Evolutionary conservation across 1,140 invertebrate genomes (phyloP).

Genomic region (Ceratosolen solmsi): DNA sequence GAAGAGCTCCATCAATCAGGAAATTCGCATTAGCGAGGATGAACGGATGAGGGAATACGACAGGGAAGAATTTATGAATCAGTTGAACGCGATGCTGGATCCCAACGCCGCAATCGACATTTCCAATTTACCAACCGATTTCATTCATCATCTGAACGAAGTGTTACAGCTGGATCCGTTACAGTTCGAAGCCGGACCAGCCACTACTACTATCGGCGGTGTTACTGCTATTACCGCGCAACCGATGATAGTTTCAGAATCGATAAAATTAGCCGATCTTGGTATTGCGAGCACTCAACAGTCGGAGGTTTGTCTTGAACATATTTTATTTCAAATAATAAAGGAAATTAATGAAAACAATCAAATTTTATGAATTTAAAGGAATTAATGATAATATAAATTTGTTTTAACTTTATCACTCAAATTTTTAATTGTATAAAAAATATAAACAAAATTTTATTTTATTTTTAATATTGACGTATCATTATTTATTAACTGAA

Average conservation of each 20-base stretch:
- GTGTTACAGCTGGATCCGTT: slow-evolving; percentile 67
- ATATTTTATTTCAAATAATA: too few relatives aligned
- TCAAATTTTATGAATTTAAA: too few relatives aligned
- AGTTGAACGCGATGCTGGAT: slow-evolving; percentile 69
- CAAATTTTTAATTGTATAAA: too few relatives aligned
- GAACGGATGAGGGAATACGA: slow-evolving; percentile 67
- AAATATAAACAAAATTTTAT: too few relatives aligned
- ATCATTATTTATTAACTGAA: too few relatives aligned
- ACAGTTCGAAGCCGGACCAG: slow-evolving; percentile 25
- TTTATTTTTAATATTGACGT: too few relatives aligned
- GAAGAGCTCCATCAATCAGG: slow-evolving; percentile 60
- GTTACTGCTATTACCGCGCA: background rate
- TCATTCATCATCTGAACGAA: slow-evolving; percentile 70
- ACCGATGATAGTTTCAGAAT: background rate
- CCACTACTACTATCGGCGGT: background rate
- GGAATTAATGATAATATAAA: too few relatives aligned
- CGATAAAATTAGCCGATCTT: background rate
- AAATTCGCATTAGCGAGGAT: slow-evolving; percentile 65
- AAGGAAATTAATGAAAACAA: too few relatives aligned
- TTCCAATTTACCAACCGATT: slow-evolving; percentile 67
- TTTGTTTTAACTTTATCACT: too few relatives aligned
- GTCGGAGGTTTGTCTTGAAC: slow-evolving; percentile 36
- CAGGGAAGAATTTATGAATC: slow-evolving; percentile 69
- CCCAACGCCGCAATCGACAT: slow-evolving; percentile 66
- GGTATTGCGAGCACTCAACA: background rate